A percentile compares a stretch with the other conserved stretches of the same genome.
Conservation (phyloP, 2,888 invertebrate species). For the Caenorhabditis doughertyi region DNA sequence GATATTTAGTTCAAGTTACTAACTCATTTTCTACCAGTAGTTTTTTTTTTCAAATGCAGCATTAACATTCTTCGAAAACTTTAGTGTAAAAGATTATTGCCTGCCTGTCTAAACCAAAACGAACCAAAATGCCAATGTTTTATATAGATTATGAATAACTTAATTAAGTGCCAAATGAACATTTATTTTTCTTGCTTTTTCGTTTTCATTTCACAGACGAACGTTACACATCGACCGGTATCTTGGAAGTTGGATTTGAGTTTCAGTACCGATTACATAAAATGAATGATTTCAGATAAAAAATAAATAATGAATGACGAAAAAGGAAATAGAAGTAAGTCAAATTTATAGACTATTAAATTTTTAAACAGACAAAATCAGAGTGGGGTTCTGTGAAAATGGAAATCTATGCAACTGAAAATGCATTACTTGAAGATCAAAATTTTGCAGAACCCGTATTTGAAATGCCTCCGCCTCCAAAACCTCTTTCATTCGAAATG, state of each 20-base stretch:
- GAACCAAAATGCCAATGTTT: constrained; percentile 17
- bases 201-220: background rate
- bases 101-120: constrained; percentile 5
- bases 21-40: constrained; percentile 25
- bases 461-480: constrained; percentile 54
- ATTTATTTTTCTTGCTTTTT: background rate
- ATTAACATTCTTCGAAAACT: background rate
- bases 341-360: background rate
- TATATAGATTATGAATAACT: constrained; percentile 12
- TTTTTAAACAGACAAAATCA: background rate
- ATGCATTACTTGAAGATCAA: no score
- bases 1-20: constrained; percentile 21
- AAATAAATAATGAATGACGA: constrained; percentile 21
- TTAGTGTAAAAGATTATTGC: constrained; percentile 1
- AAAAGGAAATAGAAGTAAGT: constrained; percentile 6
- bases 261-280: no score
- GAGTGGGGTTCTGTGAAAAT: background rate
- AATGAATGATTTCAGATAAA: background rate
- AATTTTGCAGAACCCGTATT: constrained; percentile 8
- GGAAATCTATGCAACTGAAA: background rate
- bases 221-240: no score
- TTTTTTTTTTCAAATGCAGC: background rate
- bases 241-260: no score
- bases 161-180: constrained; percentile 5
- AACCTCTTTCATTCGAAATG: constrained; percentile 58